These are phyloP conservation scores for Erpetoichthys calabaricus DNA, from an alignment of 2,797 vertebrate genomes.

Conservation along the genomic window DNA sequence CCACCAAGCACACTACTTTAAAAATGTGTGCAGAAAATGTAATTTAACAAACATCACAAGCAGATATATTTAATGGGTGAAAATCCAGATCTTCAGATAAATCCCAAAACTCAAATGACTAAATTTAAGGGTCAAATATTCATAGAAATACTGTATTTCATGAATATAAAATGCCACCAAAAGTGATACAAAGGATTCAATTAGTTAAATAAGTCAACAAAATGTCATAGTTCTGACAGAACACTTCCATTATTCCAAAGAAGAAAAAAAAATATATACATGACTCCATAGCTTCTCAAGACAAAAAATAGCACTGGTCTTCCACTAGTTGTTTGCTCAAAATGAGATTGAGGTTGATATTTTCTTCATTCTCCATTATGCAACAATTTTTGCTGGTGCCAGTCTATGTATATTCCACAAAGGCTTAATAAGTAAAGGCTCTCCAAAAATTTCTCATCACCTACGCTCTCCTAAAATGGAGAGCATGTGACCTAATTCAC, in stretches of 20 bases:
- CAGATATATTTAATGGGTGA: too few species aligned
- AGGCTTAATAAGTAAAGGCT: constrained; percentile 15
- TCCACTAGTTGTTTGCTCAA: not conserved
- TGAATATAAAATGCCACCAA: constrained; percentile 9
- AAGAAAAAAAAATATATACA: not conserved
- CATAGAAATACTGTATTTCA: constrained; percentile 15
- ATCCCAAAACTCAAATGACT: too few species aligned
- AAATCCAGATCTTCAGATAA: too few species aligned
- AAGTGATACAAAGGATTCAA: constrained; percentile 28
- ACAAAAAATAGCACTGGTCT: not conserved
- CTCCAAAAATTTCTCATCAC: constrained; percentile 37
- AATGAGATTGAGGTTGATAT: not conserved
- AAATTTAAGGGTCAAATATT: too few species aligned
- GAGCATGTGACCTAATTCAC: constrained; percentile 97
- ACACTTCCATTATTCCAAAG: too few species aligned
- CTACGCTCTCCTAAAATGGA: constrained; percentile 64
- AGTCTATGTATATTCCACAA: constrained; percentile 5
- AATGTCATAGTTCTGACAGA: too few species aligned
- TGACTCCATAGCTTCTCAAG: not conserved
- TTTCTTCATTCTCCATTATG: constrained; percentile 1
- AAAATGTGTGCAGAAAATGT: constrained; percentile 21
- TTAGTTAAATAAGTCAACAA: constrained; percentile 15
- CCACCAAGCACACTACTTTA: constrained; percentile 22
- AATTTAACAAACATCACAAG: not conserved
- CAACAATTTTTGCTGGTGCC: not conserved